A percentile compares a stretch with the other conserved stretches of the same genome.
Conservation (phyloP, 2,888 invertebrate species). For the Herminia tarsipennalis region DNA sequence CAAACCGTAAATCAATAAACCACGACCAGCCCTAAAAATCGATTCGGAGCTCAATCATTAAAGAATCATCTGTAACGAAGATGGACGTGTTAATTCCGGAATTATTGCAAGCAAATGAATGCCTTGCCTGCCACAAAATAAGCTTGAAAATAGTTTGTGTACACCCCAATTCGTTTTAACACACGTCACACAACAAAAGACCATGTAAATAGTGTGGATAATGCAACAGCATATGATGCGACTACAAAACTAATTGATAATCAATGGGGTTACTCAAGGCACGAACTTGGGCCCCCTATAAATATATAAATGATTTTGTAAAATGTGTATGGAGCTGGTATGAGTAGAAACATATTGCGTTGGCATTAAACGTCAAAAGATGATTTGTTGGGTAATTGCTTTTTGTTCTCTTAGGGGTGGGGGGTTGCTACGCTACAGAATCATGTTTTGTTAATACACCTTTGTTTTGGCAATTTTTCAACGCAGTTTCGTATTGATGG, state of each 20-base stretch:
- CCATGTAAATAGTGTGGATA: constrained; percentile 83
- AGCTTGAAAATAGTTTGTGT: constrained; percentile 42
- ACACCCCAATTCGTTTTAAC: constrained; percentile 55
- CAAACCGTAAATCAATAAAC: constrained; percentile 79
- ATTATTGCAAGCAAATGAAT: constrained; percentile 45
- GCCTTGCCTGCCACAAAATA: constrained; percentile 49
- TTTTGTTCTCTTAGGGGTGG: constrained; percentile 72
- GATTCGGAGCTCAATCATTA: constrained; percentile 78
- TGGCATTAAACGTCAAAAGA: constrained; percentile 82
- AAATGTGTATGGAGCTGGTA: constrained; percentile 63
- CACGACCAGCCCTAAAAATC: constrained; percentile 74
- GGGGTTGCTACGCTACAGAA: constrained; percentile 70
- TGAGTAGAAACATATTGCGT: constrained; percentile 81
- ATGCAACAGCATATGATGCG: constrained; percentile 78
- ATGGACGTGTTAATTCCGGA: constrained; percentile 75
- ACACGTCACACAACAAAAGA: constrained; percentile 59
- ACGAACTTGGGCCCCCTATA: constrained; percentile 56
- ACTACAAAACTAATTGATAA: constrained; percentile 84
- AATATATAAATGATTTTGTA: constrained; percentile 79
- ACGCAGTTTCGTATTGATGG: constrained; percentile 50
- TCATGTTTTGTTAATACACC: constrained; percentile 76
- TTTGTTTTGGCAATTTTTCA: constrained; percentile 67
- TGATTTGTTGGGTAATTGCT: constrained; percentile 85
- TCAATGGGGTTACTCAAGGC: constrained; percentile 67
- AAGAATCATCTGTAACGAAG: constrained; percentile 81